Percentiles rank a stretch among this genome's conserved stretches.
Conservation (phyloP, 2,888 invertebrate species). For the Pollenia griseotomentosa region DNA sequence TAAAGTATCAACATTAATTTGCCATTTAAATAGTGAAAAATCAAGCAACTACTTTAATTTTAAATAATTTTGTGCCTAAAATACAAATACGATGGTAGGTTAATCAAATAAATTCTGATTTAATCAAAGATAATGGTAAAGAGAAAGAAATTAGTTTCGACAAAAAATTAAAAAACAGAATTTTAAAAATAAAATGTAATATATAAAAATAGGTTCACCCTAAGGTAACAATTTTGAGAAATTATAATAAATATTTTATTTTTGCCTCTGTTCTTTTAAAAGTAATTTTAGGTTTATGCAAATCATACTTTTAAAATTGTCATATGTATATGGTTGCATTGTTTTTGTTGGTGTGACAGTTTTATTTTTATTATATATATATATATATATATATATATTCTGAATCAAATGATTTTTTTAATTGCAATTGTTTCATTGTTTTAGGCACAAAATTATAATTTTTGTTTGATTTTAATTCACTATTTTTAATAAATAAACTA, state of each 20-base stretch:
- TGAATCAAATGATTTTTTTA: conserved; percentile 13
- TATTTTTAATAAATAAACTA: conserved; percentile 24
- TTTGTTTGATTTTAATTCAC: conserved; percentile 45
- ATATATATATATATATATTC: not conserved
- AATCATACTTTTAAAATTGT: too few relatives aligned
- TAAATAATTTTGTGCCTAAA: conserved; percentile 76
- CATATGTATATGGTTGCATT: conserved; percentile 5
- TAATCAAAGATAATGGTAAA: conserved; percentile 50
- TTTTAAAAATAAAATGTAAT: not conserved
- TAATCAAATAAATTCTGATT: conserved; percentile 11
- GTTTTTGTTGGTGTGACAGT: conserved; percentile 27
- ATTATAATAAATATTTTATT: too few relatives aligned
- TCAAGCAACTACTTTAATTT: conserved; percentile 67
- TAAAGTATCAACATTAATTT: conserved; percentile 62
- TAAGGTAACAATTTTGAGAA: too few relatives aligned
- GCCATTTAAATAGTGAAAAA: conserved; percentile 62
- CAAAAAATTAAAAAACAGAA: not conserved
- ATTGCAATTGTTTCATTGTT: conserved; percentile 34
- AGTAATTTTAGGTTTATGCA: too few relatives aligned
- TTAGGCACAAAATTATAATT: conserved; percentile 69
- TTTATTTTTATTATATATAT: conserved; percentile 4
- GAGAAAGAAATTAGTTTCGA: conserved; percentile 62
- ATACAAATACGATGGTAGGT: conserved; percentile 48
- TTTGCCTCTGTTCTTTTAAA: too few relatives aligned
- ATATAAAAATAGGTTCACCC: not conserved